Evolutionary conservation across 2,113 vertebrate genomes (phyloP).

Genomic region (Pimephales promelas): DNA sequence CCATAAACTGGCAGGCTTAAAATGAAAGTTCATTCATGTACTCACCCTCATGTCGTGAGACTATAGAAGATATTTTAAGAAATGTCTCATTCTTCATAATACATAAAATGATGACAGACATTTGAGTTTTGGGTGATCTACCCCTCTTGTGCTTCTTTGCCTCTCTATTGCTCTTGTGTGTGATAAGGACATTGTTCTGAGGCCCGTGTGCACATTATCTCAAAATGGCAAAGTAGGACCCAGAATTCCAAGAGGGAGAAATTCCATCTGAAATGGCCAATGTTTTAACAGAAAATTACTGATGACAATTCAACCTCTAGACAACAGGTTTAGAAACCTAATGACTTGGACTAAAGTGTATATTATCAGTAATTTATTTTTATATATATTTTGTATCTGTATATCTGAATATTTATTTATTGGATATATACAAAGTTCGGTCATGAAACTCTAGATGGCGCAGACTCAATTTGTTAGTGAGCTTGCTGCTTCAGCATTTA

Average conservation of each 20-base stretch:
- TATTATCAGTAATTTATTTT: neutral
- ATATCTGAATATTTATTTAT: no score
- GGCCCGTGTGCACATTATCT: no score
- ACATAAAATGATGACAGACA: neutral
- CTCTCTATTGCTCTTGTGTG: neutral
- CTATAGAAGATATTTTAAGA: neutral
- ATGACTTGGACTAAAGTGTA: neutral
- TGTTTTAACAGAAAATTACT: neutral
- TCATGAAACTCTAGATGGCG: no score
- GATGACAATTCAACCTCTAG: neutral
- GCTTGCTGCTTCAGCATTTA: no score
- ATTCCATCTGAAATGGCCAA: neutral
- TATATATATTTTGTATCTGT: no score
- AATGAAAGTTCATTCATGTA: neutral
- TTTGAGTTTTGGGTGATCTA: neutral
- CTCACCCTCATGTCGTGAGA: neutral
- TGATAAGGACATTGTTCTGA: constrained; percentile 5
- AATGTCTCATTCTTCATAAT: neutral
- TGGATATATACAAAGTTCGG: no score
- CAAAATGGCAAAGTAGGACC: neutral
- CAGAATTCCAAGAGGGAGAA: neutral
- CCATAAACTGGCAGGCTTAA: neutral
- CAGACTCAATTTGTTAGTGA: no score
- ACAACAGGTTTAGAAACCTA: neutral
- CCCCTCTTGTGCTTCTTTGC: neutral